Percentiles rank a stretch among this genome's conserved stretches.
Evolutionary conservation across 1,140 invertebrate genomes (phyloP).

Genomic region (Drosophila sucinea): DNA sequence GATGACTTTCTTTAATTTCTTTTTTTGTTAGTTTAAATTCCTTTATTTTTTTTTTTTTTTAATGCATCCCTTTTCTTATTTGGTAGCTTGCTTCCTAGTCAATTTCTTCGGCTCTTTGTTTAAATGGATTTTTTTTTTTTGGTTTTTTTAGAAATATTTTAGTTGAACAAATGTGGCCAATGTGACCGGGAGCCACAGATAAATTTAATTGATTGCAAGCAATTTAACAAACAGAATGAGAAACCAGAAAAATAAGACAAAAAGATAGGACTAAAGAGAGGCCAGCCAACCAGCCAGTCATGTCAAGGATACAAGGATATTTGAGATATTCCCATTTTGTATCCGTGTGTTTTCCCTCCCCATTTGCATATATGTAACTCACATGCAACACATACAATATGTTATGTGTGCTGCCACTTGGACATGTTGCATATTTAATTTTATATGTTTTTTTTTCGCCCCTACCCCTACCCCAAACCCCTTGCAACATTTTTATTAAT

Average conservation of each 20-base stretch:
- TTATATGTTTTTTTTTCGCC: conserved; percentile 2
- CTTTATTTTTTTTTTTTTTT: too few species aligned
- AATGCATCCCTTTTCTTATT: not conserved
- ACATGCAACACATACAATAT: conserved; percentile 12
- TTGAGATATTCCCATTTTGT: not conserved
- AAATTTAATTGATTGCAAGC: conserved; percentile 42
- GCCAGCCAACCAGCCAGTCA: conserved; percentile 2
- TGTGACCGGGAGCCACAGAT: conserved; percentile 19
- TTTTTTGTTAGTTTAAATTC: too few species aligned
- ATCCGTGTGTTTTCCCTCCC: not conserved
- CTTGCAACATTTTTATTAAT: conserved; percentile 21
- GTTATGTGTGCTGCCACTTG: conserved; percentile 6
- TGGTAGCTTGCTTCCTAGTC: not conserved
- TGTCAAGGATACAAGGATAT: conserved; percentile 15
- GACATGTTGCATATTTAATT: conserved; percentile 20
- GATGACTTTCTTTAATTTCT: too few species aligned
- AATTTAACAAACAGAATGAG: conserved; percentile 31
- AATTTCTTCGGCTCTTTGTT: not conserved
- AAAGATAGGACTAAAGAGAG: not conserved
- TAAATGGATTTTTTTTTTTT: not conserved
- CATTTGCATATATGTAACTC: conserved; percentile 19
- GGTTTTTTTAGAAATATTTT: not conserved
- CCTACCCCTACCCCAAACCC: not conserved
- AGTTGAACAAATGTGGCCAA: conserved; percentile 31
- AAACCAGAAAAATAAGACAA: not conserved